Evolutionary conservation across 2,888 invertebrate genomes (phyloP), one percentile per base, ranked within the genome.

Genomic region (Tipula vernalis): DNA sequence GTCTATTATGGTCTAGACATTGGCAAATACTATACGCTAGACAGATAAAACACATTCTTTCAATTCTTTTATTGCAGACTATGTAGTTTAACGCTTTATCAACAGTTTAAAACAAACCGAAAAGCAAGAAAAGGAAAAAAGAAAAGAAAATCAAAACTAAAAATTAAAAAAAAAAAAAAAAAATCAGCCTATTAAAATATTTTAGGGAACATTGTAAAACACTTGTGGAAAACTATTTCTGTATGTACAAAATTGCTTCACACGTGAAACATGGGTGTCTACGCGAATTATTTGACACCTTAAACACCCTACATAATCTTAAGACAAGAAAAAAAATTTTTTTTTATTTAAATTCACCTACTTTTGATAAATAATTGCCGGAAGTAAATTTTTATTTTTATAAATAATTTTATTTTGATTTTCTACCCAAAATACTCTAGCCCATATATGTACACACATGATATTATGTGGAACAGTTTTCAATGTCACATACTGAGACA

Each of bases 1-100:
- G 71, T 71, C 71, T 71, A 71, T 71, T 71, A 71, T 71, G 71
- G 71, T 71, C 71, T 71, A 71, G 71, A 71, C 71, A 71, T 71
- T 71, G 71, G 71, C 71, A 71, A 71, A 71, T 71, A 71, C 71
- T 71, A 71, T 28, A 71, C 71, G 71, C 28, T 71, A 71, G 57
- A 57, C 57, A 57, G 57, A 57, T 57, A 57, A 28, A 71, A 71
- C 71, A 71, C 71, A 71, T 71, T 71, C 71, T 71, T 71, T 71
- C 28, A 71, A 71, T 71, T 71, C 71, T 71, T 71, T 71, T 71
- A 28, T 10, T 71, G 71, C 28, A 71, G 71, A 71, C 71, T 71
- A 71, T 28, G 71, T 71, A 71, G 28, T 71, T 71, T 28, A 71
- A 71, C 71, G 71, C 71, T 71, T 71, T 71, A 71, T 71, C 71